A percentile compares a stretch with the other conserved stretches of the same genome.
phyloP scores from a whole-genome alignment of 2,113 vertebrate genomes.

The Entelurus aequoreus region DNA sequence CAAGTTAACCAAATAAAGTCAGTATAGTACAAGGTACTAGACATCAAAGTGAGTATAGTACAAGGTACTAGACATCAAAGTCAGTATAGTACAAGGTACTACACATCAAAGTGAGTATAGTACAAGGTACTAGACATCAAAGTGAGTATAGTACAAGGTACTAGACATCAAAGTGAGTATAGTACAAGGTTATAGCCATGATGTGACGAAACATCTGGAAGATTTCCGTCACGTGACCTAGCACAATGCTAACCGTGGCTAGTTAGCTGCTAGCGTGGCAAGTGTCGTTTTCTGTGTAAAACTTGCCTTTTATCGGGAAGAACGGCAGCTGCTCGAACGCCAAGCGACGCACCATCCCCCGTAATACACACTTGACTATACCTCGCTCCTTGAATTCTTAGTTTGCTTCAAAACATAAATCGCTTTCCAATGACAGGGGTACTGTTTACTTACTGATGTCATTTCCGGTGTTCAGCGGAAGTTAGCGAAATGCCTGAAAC shows the following conservation, averaged over 20 bases:
- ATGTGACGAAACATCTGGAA: background rate
- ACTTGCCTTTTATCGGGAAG: constrained; percentile 33
- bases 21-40: too few species aligned
- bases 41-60: too few species aligned
- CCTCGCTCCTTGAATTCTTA: accelerated
- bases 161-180: too few species aligned
- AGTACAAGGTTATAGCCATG: too few species aligned
- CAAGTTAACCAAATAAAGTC: too few species aligned
- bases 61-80: too few species aligned
- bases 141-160: too few species aligned
- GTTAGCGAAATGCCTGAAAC: background rate
- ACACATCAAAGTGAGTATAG: too few species aligned
- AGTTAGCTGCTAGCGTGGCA: too few species aligned
- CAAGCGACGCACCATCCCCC: accelerated
- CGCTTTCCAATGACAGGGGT: constrained; percentile 12
- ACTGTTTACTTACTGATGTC: constrained; percentile 55
- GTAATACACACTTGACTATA: background rate
- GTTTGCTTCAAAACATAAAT: constrained; percentile 5
- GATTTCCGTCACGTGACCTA: background rate
- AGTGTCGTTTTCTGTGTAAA: background rate
- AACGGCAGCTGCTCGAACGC: background rate
- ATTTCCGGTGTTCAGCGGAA: constrained; percentile 54
- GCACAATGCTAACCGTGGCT: constrained; percentile 7
- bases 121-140: too few species aligned
- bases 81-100: too few species aligned